Evolutionary conservation across 1,140 invertebrate genomes (phyloP).

Genomic region (Neodiprion virginianus): DNA sequence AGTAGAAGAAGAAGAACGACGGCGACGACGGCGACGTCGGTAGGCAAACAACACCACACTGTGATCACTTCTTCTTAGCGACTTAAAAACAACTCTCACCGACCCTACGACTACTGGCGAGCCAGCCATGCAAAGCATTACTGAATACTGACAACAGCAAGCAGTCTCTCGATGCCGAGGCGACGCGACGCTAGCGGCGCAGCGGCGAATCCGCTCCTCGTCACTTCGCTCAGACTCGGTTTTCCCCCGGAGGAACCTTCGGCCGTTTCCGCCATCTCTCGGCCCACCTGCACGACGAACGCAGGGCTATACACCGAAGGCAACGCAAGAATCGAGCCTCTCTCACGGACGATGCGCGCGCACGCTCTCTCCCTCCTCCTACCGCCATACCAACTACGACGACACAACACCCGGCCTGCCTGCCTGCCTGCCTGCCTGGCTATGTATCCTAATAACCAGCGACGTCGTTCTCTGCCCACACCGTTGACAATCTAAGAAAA

Average conservation of each 20-base stretch:
- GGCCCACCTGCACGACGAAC: conserved; percentile 55
- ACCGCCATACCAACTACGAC: not conserved
- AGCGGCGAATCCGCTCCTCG: not conserved
- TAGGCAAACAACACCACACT: conserved; percentile 32
- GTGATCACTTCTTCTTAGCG: conserved; percentile 47
- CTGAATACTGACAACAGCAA: conserved; percentile 57
- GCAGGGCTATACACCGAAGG: conserved; percentile 26
- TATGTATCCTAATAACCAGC: not conserved
- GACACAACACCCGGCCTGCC: not conserved
- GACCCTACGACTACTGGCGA: conserved; percentile 42
- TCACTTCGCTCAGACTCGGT: conserved; percentile 33
- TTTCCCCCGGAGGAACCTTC: conserved; percentile 46
- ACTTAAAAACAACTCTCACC: conserved; percentile 44
- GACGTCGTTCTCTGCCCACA: not conserved
- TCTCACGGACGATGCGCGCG: conserved; percentile 6
- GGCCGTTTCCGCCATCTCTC: conserved; percentile 41
- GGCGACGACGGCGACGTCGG: not conserved
- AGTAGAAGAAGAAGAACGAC: not conserved
- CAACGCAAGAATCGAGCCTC: no score
- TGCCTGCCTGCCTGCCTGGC: not conserved
- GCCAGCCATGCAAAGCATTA: conserved; percentile 60
- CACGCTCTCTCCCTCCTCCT: not conserved
- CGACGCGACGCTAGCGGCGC: conserved; percentile 27
- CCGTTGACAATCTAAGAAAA: conserved; percentile 42
- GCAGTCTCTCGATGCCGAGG: conserved; percentile 40